These are phyloP conservation scores for Taenaris catops DNA, from an alignment of 2,888 invertebrate species.

Conservation along the genomic window DNA sequence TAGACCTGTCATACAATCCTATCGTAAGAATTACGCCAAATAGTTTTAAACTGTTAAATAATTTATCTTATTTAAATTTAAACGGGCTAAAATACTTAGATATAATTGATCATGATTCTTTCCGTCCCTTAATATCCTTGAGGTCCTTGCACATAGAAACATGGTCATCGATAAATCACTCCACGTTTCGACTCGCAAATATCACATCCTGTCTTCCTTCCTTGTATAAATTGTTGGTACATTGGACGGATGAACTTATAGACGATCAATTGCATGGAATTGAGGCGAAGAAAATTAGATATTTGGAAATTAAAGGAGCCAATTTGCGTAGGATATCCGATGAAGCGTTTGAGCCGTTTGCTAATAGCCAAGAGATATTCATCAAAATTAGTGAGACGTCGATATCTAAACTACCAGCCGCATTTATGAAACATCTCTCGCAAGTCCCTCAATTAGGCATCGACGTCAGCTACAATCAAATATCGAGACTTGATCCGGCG, in stretches of 20 bases:
- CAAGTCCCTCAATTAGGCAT: constrained; percentile 89
- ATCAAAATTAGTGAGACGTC: constrained; percentile 89
- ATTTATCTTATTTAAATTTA: constrained; percentile 87
- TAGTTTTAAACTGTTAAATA: constrained; percentile 84
- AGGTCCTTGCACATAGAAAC: constrained; percentile 86
- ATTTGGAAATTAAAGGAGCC: constrained; percentile 89
- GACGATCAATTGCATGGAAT: constrained; percentile 88
- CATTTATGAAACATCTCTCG: constrained; percentile 87
- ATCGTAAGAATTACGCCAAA: constrained; percentile 86
- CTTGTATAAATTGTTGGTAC: constrained; percentile 86
- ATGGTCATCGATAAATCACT: constrained; percentile 87
- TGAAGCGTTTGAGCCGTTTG: constrained; percentile 87
- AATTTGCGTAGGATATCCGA: constrained; percentile 87
- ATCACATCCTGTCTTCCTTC: constrained; percentile 86
- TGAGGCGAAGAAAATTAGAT: constrained; percentile 88
- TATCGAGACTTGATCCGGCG: constrained; percentile 89
- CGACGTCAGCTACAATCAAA: constrained; percentile 90
- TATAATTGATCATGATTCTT: constrained; percentile 86
- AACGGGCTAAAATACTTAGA: constrained; percentile 86
- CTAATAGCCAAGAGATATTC: constrained; percentile 86
- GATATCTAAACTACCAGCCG: constrained; percentile 88
- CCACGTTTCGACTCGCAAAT: constrained; percentile 83
- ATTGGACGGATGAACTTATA: constrained; percentile 86
- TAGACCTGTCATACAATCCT: constrained; percentile 92
- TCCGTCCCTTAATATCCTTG: constrained; percentile 85